Conservation (phyloP, 2,888 invertebrate species). For the Hoplodrina ambigua region DNA sequence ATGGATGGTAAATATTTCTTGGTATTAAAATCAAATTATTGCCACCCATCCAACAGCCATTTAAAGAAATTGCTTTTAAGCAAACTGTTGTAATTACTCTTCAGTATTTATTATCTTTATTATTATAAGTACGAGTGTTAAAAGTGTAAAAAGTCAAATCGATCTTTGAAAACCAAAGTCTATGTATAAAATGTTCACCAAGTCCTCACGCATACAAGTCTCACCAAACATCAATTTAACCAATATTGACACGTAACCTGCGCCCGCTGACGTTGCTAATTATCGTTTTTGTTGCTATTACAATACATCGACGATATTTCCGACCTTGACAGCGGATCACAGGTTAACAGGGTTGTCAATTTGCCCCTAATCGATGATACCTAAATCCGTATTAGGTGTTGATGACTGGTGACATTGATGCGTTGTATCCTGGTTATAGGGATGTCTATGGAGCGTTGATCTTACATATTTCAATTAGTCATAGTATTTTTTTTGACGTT, state of each 20-base stretch:
- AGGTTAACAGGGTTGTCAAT: slow-evolving; percentile 48
- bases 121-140: too few relatives aligned
- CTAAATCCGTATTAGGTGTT: not conserved
- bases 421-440: slow-evolving; percentile 5
- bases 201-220: slow-evolving; percentile 23
- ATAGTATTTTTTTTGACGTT: too few relatives aligned
- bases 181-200: slow-evolving; percentile 1
- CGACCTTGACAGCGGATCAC: slow-evolving; percentile 34
- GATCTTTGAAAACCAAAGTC: too few relatives aligned
- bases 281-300: slow-evolving; percentile 50
- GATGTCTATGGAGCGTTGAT: slow-evolving; percentile 1
- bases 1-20: too few relatives aligned
- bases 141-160: too few relatives aligned
- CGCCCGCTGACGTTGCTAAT: slow-evolving; percentile 52
- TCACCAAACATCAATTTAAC: slow-evolving; percentile 28
- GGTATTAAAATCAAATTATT: too few relatives aligned
- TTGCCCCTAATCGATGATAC: slow-evolving; percentile 48
- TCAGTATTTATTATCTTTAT: too few relatives aligned
- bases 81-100: too few relatives aligned
- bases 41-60: too few relatives aligned
- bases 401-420: slow-evolving; percentile 6
- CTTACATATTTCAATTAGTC: not conserved
- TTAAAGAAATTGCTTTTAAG: too few relatives aligned
- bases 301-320: slow-evolving; percentile 35
- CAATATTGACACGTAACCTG: slow-evolving; percentile 60